These are phyloP conservation scores for Eleginops maclovinus DNA, from an alignment of 2,113 vertebrate species.

Conservation along the genomic window DNA sequence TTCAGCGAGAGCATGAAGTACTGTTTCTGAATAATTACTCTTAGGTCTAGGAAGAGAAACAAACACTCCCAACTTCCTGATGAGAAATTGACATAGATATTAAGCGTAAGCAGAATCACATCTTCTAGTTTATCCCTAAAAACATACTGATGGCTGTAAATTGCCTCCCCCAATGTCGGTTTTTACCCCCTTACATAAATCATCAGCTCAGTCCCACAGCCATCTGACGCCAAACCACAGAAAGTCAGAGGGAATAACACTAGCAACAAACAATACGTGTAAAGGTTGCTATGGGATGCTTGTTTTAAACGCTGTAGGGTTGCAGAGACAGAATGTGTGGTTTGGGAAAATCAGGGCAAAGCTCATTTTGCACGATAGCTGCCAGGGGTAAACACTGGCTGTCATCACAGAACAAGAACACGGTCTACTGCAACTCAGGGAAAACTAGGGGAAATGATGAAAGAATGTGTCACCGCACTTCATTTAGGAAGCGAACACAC, in stretches of 20 bases:
- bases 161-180: not conserved
- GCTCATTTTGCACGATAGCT: slow-evolving; percentile 35
- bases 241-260: slow-evolving; percentile 15
- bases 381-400: not conserved
- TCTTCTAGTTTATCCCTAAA: not conserved
- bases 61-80: not conserved
- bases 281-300: slow-evolving; percentile 31
- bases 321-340: slow-evolving; percentile 23
- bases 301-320: slow-evolving; percentile 19
- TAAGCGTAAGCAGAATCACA: not conserved
- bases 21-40: slow-evolving; percentile 6
- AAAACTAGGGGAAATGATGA: slow-evolving; percentile 1
- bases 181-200: not conserved
- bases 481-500: not conserved
- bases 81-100: not conserved
- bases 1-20: not conserved
- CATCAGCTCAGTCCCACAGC: not conserved
- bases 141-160: not conserved
- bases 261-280: slow-evolving; percentile 32
- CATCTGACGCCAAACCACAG: slow-evolving; percentile 21
- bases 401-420: slow-evolving; percentile 8
- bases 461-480: not conserved
- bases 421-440: not conserved
- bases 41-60: not conserved
- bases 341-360: slow-evolving; percentile 28